Conservation (phyloP, 2,113 vertebrate genomes). For the Polypterus bichir region DNA sequence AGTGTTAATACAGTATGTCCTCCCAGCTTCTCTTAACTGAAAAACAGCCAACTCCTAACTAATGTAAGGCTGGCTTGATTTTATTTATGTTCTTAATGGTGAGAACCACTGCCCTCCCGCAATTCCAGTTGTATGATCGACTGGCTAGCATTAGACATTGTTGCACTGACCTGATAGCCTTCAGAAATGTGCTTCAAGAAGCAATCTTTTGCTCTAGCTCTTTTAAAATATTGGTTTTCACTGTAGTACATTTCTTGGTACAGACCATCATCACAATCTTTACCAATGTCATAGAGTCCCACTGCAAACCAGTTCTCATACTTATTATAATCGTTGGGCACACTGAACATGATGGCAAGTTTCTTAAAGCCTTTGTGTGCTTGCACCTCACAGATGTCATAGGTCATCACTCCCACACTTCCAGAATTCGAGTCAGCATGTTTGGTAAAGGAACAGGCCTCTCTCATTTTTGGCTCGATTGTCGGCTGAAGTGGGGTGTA, state of each 20-base stretch:
- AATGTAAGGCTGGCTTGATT: too few species aligned
- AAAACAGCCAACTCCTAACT: too few species aligned
- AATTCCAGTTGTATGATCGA: constrained; percentile 39
- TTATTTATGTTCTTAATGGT: too few species aligned
- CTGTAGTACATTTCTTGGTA: constrained; percentile 34
- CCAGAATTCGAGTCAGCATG: constrained; percentile 37
- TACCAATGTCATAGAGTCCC: constrained; percentile 22
- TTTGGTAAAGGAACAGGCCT: constrained; percentile 44
- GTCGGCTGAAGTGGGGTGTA: constrained; percentile 39
- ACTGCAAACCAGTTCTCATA: constrained; percentile 39
- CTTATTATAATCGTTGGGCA: constrained; percentile 41
- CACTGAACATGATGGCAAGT: constrained; percentile 41
- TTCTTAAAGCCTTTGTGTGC: neutral
- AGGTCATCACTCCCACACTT: constrained; percentile 36
- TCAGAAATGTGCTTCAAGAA: constrained; percentile 12
- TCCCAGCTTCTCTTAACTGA: too few species aligned
- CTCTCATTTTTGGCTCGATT: constrained; percentile 19
- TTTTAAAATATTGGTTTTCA: constrained; percentile 24
- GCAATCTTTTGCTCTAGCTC: constrained; percentile 22
- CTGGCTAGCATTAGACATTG: constrained; percentile 30
- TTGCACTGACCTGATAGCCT: constrained; percentile 23
- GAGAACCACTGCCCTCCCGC: constrained; percentile 18
- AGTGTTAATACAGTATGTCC: too few species aligned
- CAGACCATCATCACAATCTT: constrained; percentile 19
- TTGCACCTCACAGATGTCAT: constrained; percentile 31